Evolutionary conservation across 2,888 invertebrate species (phyloP).

Genomic region (Urechis unicinctus): DNA sequence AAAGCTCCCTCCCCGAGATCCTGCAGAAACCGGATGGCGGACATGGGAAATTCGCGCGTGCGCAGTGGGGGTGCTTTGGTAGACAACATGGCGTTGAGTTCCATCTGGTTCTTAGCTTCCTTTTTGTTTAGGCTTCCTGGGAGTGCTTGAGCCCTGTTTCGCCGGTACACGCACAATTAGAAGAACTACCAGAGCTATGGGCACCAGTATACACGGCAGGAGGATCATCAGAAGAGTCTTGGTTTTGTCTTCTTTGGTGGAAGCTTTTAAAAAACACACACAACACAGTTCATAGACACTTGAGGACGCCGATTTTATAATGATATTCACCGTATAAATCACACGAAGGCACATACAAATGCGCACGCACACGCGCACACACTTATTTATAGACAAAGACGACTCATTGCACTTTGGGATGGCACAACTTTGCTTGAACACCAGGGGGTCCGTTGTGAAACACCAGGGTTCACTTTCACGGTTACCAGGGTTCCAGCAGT

Average conservation of each 20-base stretch:
- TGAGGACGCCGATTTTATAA: too few relatives aligned
- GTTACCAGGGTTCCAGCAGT: constrained; percentile 83
- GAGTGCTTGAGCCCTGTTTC: constrained; percentile 18
- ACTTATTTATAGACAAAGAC: too few relatives aligned
- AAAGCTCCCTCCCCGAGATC: constrained; percentile 65
- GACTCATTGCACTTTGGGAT: constrained; percentile 75
- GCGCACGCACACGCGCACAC: too few relatives aligned
- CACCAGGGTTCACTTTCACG: constrained; percentile 83
- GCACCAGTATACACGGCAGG: constrained; percentile 52
- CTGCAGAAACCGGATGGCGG: constrained; percentile 58
- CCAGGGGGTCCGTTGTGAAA: constrained; percentile 52
- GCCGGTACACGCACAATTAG: too few relatives aligned
- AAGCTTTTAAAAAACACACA: too few relatives aligned
- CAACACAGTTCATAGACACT: too few relatives aligned
- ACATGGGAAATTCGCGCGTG: constrained; percentile 78
- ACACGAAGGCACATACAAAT: too few relatives aligned
- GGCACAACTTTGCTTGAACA: constrained; percentile 74
- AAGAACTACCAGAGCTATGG: constrained; percentile 38
- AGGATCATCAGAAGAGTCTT: constrained; percentile 58
- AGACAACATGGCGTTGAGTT: constrained; percentile 32
- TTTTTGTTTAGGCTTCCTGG: constrained; percentile 25
- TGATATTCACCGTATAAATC: too few relatives aligned
- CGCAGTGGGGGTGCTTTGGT: constrained; percentile 22
- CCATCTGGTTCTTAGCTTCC: constrained; percentile 26
- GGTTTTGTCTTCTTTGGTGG: too few relatives aligned